Base-by-base conservation (phyloP, 2,888 invertebrate species). In the Adelphocoris suturalis region DNA sequence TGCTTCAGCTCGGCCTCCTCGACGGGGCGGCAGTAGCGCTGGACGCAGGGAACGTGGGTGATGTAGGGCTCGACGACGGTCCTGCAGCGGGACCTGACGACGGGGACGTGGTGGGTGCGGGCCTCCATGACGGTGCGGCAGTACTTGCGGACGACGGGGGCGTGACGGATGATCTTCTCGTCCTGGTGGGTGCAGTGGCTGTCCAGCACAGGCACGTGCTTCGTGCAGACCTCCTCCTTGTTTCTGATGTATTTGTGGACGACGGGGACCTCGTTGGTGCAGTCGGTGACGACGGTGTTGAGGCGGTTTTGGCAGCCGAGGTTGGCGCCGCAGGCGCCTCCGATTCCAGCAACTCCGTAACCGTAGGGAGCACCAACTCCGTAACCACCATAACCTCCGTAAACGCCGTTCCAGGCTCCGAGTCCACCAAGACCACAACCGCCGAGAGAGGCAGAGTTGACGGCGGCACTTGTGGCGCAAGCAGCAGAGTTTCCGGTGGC, bases 21-120 rank as follows among this genome's bases (percentile, higher is more conserved):
- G 16, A 91, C 91, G 9, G 91, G 91, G 19, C 91, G 90, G 80
- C 80, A 84, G 89, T 75, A 90, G 48, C 86, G 89, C 46, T 90
- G 84, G 46, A 81, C 46, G 68, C 91, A 46, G 23, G 91, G 91
- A 16, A 91, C 90, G 76, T 91, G 90, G 16, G 89, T 87, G 75
- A 91, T 91, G 90, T 91, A 91, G 11, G 90, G 90, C 55, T 91
- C 90, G 57, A 91, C 86, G 80, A 91, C 90, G 23, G 90, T 90
- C 47, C 90, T 75, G 75, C 89, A 81, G 16, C 91, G 86, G 27
- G 87, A 82, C 76, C 90, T 89, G 37, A 90, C 46, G 19, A 91
- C 90, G 27, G 91, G 91, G 19, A 91, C 88, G 85, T 90, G 90
- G 19, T 81, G 84, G 37, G 91, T 91, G 23, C 91, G 68, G 37